These are phyloP conservation scores for Caiman crocodilus DNA, from an alignment of 2,797 vertebrate species.

Conservation along the genomic window DNA sequence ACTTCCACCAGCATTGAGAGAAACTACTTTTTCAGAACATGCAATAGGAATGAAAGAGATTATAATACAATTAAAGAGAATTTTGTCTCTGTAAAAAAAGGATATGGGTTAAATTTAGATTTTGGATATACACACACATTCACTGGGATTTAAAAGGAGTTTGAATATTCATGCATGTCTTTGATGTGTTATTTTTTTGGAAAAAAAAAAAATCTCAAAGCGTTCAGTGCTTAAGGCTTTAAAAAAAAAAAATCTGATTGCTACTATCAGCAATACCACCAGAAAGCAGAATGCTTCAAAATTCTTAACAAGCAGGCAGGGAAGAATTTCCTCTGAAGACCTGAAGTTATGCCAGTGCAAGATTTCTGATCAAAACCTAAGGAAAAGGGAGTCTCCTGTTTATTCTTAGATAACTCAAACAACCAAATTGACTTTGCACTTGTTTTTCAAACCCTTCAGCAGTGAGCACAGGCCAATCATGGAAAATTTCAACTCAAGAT, in stretches of 20 bases:
- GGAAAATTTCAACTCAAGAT: background rate
- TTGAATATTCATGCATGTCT: background rate
- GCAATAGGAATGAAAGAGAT: background rate
- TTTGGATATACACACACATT: constrained; percentile 17
- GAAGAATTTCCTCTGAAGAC: constrained; percentile 32
- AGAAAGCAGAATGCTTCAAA: background rate
- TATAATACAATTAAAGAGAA: constrained; percentile 12
- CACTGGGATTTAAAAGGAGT: background rate
- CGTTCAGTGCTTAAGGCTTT: background rate
- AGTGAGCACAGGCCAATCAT: fast-evolving
- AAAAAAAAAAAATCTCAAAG: background rate
- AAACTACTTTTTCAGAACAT: background rate
- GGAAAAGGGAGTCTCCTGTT: background rate
- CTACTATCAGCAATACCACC: constrained; percentile 19
- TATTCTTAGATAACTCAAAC: constrained; percentile 8
- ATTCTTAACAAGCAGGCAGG: background rate
- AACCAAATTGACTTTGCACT: background rate
- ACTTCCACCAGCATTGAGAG: fast-evolving
- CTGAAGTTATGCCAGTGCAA: background rate
- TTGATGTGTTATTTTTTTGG: constrained; percentile 49
- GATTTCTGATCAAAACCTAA: background rate
- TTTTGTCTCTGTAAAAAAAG: constrained; percentile 30
- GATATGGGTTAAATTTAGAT: constrained; percentile 36
- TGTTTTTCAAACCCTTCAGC: constrained; percentile 1
- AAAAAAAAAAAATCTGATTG: background rate